Base-by-base conservation (phyloP, 1,140 invertebrate species). In the Ips nitidus region DNA sequence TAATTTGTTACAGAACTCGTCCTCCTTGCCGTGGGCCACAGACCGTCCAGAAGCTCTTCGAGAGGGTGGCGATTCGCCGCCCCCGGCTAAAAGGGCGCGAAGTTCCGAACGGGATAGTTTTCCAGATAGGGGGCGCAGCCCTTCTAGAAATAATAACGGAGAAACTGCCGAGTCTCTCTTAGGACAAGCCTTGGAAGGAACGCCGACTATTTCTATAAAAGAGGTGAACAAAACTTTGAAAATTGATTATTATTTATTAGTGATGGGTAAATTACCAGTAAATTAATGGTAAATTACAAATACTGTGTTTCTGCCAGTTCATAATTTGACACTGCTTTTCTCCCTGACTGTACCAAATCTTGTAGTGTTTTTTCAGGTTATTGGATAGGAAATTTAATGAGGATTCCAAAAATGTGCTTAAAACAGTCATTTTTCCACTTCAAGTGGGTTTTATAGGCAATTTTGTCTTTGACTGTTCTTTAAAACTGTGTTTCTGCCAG, bases 101-200 rank as follows among this genome's bases (percentile, higher is more conserved):
- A 85, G 84, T 75, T 74, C 77, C 8, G 82, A 83, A 61, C 66
- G 70, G 55, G 66, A 69, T 66, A 62, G 62, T 43, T 75, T 70
- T 70, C 75, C 74, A 5, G 76, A 79, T 62, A 74, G 76, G 66
- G 75, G 69, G 47, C 82, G 83, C 50, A 85, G 83, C 64, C 84
- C 85, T 41, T 80, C 83, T 0, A 70, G 82, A 41, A 81, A 79
- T 8, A 79, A 82, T 52, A 82, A 80, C 43, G 80, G 81, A 42
- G 80, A 83, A 42, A 82, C 90, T 68, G 84, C 87, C 66, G 89
- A 90, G 56, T 88, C 89, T 0, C 81, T 92, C 36, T 82, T 93
- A 47, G 87, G 89, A 8, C 91, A 92, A 76, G 89, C 90, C 1
- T 80, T 93, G 22, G 91, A 93, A 79, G 87, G 84, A 61, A 84